Conservation (phyloP, 2,113 vertebrate species). For the Telmatochromis sp. region DNA sequence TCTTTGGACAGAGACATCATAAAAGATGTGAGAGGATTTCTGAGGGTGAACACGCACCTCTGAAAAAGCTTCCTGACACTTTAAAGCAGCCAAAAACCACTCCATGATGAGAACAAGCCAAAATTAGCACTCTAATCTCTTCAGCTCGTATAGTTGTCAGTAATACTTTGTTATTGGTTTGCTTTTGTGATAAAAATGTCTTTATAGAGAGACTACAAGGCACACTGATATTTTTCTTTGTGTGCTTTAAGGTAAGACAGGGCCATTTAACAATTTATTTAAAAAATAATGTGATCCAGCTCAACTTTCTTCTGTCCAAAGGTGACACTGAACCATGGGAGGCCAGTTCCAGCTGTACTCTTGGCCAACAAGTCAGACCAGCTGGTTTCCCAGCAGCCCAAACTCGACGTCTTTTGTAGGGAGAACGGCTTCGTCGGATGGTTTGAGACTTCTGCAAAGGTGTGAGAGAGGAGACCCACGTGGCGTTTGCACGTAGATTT, state of each 20-base stretch:
- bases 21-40: background rate
- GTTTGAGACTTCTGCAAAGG: constrained; percentile 80
- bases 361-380: constrained; percentile 80
- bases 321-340: constrained; percentile 67
- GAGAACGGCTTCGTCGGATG: constrained; percentile 74
- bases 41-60: background rate
- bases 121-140: background rate
- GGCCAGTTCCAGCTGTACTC: constrained; percentile 70
- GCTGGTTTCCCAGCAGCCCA: constrained; percentile 53
- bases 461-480: background rate
- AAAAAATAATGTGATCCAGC: background rate
- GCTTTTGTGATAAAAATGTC: background rate
- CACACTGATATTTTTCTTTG: background rate
- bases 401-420: constrained; percentile 69
- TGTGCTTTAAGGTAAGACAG: background rate
- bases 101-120: background rate
- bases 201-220: background rate
- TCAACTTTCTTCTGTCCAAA: background rate
- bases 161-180: background rate
- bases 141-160: background rate
- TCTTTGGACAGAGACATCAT: background rate
- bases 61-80: background rate
- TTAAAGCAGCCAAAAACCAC: background rate
- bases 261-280: background rate
- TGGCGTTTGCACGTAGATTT: background rate